Conservation (phyloP, 2,113 vertebrate species). For the Carettochelys insculpta region DNA sequence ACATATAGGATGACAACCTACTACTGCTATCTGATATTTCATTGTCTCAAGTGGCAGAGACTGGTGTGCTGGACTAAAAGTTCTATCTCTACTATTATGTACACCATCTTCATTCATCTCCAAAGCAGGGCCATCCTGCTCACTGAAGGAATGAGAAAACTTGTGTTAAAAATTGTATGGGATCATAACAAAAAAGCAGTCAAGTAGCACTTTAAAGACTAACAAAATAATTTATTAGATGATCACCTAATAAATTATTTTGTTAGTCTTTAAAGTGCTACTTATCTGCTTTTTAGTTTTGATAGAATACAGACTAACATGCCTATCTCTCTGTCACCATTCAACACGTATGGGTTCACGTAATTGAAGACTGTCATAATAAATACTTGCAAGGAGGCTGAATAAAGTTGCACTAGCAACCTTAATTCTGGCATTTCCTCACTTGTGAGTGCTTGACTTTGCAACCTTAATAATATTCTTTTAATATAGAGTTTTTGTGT, state of each 20-base stretch:
- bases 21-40: fast-evolving
- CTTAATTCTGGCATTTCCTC: not conserved
- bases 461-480: not conserved
- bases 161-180: not conserved
- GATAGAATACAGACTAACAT: no score
- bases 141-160: not conserved
- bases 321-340: no score
- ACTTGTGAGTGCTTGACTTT: not conserved
- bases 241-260: no score
- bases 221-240: no score
- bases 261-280: no score
- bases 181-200: no score
- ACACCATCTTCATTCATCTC: not conserved
- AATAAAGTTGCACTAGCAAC: not conserved
- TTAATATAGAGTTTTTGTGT: not conserved
- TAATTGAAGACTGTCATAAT: fast-evolving
- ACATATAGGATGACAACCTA: fast-evolving
- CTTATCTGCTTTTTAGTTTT: no score
- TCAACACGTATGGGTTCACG: fast-evolving
- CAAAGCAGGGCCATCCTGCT: fast-evolving
- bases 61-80: not conserved
- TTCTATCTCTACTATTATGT: fast-evolving
- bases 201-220: no score
- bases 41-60: fast-evolving
- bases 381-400: not conserved